A percentile compares a stretch with the other conserved stretches of the same genome.
These are phyloP conservation scores for Apamea anceps DNA, from an alignment of 2,888 invertebrate genomes.

Conservation along the genomic window DNA sequence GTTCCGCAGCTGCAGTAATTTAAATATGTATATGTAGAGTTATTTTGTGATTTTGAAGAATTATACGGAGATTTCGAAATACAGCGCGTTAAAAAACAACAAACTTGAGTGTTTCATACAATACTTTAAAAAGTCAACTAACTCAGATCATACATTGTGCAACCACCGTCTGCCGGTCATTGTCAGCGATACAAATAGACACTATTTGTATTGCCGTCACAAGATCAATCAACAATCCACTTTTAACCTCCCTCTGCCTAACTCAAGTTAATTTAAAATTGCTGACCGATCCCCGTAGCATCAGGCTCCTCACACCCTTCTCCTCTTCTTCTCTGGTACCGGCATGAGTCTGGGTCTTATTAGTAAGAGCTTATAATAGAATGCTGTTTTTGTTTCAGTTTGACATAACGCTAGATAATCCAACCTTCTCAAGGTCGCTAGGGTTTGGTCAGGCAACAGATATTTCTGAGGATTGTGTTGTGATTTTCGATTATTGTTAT, in stretches of 20 bases:
- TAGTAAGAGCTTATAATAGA: background rate
- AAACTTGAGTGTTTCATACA: background rate
- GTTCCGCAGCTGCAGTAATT: background rate
- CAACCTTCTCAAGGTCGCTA: background rate
- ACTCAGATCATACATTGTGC: background rate
- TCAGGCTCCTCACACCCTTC: background rate
- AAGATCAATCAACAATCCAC: constrained; percentile 3
- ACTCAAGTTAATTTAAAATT: constrained; percentile 1
- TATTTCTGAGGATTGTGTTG: background rate
- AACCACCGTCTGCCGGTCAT: background rate
- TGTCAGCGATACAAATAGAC: no score
- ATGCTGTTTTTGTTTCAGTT: background rate
- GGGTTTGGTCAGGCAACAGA: background rate
- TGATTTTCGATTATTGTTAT: background rate
- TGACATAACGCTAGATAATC: background rate
- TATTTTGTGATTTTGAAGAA: background rate
- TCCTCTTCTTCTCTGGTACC: background rate
- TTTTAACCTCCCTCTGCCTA: constrained; percentile 3
- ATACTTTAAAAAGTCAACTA: background rate
- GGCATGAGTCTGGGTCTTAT: background rate
- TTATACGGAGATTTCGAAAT: background rate
- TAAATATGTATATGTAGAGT: background rate
- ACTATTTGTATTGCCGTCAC: background rate
- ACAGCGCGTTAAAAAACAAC: background rate
- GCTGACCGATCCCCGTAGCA: background rate